Base-by-base conservation (phyloP, 1,140 invertebrate genomes). In the Neodiprion fabricii region DNA sequence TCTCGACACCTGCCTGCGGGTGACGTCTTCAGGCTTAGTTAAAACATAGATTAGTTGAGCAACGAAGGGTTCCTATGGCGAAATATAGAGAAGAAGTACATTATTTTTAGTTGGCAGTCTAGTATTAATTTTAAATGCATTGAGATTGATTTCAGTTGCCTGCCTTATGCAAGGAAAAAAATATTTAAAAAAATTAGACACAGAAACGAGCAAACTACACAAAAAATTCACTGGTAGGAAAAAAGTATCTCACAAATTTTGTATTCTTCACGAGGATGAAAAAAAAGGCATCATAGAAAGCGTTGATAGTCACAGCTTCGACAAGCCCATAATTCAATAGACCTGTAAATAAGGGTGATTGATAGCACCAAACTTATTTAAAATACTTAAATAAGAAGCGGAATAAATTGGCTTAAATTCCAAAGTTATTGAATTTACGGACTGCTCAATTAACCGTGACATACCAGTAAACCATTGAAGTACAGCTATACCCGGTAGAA, bases 11-110 rank as follows among this genome's bases (percentile, higher is more conserved):
- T 87, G 79, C 75, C 83, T 83, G 48, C 88, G 76, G 7, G 82
- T 84, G 12, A 89, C 86, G 82, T 89, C 84, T 70, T 86, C 83
- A 61, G 88, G 88, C 74, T 81, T 88, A 12, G 87, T 85, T 61
- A 87, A 75, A 14, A 82, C 21, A 75, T 88, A 88, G 74, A 89
- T 80, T 7, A 89, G 76, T 70, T 78, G 80, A 8, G 85, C 79
- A 65, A 88, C 53, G 0, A 80, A 70, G 70, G 77, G 74, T 72
- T 83, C 77, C 85, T 87, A 21, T 7, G 40, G 48, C n/a, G n/a
- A 72, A 75, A 66, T 72, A 71, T 70, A 70, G 17, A 47, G 53
- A 65, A 21, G 4, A 74, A 61, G 23, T 28, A 74, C 67, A 76
- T 75, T 17, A 48, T 40, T 40, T 40, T 40, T 40, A 40, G 28